These are phyloP conservation scores for Eupithecia abbreviata DNA, from an alignment of 2,888 invertebrate genomes.

Conservation along the genomic window DNA sequence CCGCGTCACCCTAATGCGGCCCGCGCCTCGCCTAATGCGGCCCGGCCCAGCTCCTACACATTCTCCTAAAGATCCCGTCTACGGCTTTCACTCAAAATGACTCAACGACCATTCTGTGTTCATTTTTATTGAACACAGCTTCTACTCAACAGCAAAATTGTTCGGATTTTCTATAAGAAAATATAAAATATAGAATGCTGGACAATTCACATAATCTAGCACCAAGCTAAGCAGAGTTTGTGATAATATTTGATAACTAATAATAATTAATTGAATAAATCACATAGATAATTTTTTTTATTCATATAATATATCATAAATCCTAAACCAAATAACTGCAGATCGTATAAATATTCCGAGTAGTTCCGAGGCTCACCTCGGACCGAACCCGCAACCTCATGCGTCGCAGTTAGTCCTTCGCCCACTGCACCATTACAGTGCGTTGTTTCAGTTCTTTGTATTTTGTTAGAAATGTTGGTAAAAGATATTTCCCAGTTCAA, in stretches of 20 bases:
- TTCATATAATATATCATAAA: too few species aligned
- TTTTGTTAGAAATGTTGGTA: background rate
- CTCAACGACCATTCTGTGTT: background rate
- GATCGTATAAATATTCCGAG: too few species aligned
- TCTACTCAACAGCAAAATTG: background rate
- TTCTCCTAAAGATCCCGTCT: conserved; percentile 14
- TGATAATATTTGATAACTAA: background rate
- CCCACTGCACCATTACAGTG: background rate
- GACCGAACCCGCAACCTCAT: too few species aligned
- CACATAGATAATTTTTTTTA: too few species aligned
- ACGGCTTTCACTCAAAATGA: background rate
- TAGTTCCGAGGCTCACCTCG: too few species aligned
- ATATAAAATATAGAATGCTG: background rate
- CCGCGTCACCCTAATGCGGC: conserved; percentile 23
- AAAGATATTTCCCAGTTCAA: background rate
- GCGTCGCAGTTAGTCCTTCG: too few species aligned
- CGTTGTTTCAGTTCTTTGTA: background rate
- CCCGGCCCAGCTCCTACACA: background rate
- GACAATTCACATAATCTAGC: background rate
- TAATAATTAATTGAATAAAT: too few species aligned
- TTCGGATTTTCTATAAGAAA: background rate
- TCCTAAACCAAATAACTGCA: too few species aligned
- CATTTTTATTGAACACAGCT: background rate
- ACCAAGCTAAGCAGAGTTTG: background rate
- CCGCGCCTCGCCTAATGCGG: conserved; percentile 6